These are phyloP conservation scores for Gephyroberyx darwinii DNA, from an alignment of 2,797 vertebrate genomes.

Conservation along the genomic window DNA sequence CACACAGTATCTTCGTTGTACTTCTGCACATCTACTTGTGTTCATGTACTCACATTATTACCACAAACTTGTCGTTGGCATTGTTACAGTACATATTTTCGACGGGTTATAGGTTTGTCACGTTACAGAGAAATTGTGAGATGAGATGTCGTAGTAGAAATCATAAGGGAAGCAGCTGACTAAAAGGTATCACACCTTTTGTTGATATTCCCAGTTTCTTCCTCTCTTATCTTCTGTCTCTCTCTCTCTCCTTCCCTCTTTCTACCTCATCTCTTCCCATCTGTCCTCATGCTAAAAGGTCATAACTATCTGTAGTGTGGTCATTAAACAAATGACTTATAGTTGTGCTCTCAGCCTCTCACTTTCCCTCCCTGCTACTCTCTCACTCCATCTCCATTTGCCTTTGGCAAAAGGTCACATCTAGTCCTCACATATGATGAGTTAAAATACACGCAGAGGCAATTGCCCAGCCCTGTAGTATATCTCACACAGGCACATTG, in stretches of 20 bases:
- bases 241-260: slow-evolving; percentile 13
- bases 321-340: neutral
- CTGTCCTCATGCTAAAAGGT: slow-evolving; percentile 46
- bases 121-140: too few relatives aligned
- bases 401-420: slow-evolving; percentile 41
- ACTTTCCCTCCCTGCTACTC: slow-evolving; percentile 10
- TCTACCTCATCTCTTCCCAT: neutral
- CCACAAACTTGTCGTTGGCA: neutral
- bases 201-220: neutral
- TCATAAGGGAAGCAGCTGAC: neutral
- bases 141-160: neutral
- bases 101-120: too few relatives aligned
- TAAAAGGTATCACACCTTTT: slow-evolving; percentile 14
- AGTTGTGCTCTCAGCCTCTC: too few relatives aligned
- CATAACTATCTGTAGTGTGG: slow-evolving; percentile 18
- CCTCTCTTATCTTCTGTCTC: slow-evolving; percentile 8
- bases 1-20: slow-evolving; percentile 10
- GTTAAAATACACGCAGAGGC: slow-evolving; percentile 8
- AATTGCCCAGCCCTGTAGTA: neutral
- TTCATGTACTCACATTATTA: slow-evolving; percentile 3
- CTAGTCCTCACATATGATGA: neutral
- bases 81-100: neutral
- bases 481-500: neutral
- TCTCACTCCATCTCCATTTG: slow-evolving; percentile 19
- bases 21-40: neutral